Conservation (phyloP, 2,113 vertebrate species). For the Pachycephala philippinensis region DNA sequence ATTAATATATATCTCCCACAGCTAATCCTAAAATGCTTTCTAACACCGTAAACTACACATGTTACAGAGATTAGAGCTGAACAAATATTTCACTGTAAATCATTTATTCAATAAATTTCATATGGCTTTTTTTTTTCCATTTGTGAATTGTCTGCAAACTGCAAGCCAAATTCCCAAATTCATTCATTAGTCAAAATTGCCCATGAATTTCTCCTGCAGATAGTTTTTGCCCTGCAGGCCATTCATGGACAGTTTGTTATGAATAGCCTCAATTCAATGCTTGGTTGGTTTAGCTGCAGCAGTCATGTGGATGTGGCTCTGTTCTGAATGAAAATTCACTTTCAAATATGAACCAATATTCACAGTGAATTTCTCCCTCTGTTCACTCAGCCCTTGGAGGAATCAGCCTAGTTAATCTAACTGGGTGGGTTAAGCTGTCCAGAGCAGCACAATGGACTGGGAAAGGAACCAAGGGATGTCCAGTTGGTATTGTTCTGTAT, state of each 20-base stretch:
- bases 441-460: background rate
- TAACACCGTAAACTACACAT: background rate
- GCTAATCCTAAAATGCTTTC: constrained; percentile 35
- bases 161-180: constrained; percentile 34
- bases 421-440: background rate
- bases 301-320: background rate
- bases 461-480: background rate
- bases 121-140: background rate
- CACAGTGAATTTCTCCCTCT: background rate
- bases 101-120: constrained; percentile 22
- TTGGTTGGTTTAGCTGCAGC: constrained; percentile 52
- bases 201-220: constrained; percentile 36
- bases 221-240: constrained; percentile 50
- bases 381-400: background rate
- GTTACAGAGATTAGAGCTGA: constrained; percentile 1
- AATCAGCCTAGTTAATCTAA: background rate
- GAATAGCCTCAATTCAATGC: constrained; percentile 59
- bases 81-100: constrained; percentile 34
- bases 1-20: constrained; percentile 18
- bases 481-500: background rate
- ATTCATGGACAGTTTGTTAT: constrained; percentile 56
- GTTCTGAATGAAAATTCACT: constrained; percentile 45
- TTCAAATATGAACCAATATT: constrained; percentile 9
- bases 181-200: constrained; percentile 57
- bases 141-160: constrained; percentile 22